Conservation (phyloP, 2,888 invertebrate species). For the Podabrus alpinus region DNA sequence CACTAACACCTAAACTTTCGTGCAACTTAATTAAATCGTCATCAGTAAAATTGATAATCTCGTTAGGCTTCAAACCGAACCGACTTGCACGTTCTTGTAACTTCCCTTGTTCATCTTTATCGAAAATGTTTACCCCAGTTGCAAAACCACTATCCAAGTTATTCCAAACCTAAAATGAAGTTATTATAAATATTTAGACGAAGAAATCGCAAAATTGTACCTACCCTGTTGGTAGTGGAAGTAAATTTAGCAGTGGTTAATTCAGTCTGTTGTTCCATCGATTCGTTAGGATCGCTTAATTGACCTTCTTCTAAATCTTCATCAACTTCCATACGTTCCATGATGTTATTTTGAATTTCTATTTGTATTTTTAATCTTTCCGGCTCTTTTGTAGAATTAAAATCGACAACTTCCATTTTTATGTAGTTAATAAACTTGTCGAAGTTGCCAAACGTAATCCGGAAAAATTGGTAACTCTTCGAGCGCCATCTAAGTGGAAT, state of each 20-base stretch:
- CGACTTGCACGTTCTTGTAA: slow-evolving; percentile 62
- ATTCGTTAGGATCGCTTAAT: slow-evolving; percentile 43
- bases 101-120: slow-evolving; percentile 58
- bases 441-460: not conserved
- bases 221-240: not conserved
- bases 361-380: slow-evolving; percentile 46
- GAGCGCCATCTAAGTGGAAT: not conserved
- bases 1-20: slow-evolving; percentile 61
- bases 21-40: slow-evolving; percentile 52
- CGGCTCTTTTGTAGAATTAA: not conserved
- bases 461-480: no score
- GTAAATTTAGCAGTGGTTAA: not conserved
- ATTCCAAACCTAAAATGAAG: slow-evolving; percentile 39
- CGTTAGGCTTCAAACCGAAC: slow-evolving; percentile 59
- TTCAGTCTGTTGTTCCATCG: slow-evolving; percentile 5
- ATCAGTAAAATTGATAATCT: slow-evolving; percentile 52
- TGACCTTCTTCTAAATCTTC: slow-evolving; percentile 54
- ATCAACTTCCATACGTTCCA: slow-evolving; percentile 59
- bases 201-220: not conserved
- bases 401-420: slow-evolving; percentile 33
- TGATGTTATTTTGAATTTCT: slow-evolving; percentile 55
- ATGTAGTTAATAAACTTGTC: not conserved
- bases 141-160: slow-evolving; percentile 54
- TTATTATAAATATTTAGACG: not conserved
- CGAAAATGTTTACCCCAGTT: slow-evolving; percentile 59